Base-by-base conservation (phyloP, 2,888 invertebrate genomes). In the Blastobasis lacticolella region DNA sequence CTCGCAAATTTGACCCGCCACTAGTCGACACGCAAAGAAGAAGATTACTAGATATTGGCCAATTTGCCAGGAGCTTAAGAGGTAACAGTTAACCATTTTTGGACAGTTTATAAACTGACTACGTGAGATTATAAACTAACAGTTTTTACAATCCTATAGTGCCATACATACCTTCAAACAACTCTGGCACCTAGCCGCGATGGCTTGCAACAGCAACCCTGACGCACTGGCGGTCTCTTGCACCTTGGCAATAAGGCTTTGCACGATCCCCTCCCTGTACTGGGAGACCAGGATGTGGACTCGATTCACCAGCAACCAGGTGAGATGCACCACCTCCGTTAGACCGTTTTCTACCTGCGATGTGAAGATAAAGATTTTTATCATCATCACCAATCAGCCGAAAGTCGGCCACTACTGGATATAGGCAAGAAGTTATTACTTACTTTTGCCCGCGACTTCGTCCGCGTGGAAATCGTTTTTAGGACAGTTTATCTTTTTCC, bases 241-340 rank as follows among this genome's bases (percentile, higher is more conserved):
- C 6, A 85, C 81, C 10, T 69, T 69, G 0, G 56, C 54, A 37
- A 87, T 60, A 1, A 87, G 60, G 5, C 50, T 59, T 50, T 64
- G 64, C 75, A 95, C 92, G 0, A 94, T 92, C 0, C 90, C 83
- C 68, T 95, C 94, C 1, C 84, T 76, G 38, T 90, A 90, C 52
- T 93, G 87, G 42, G 88, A 81, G 4, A 95, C 90, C 1, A 95
- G 81, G 43, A 93, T 90, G 60, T 91, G 90, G 0, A 93, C 91
- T 55, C 94, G 91, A 69, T 93, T 93, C 7, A 92, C 91, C n/a
- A 96, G 78, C 7, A 95, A 81, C 94, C 94, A 95, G 0, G 92
- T 91, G 52, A 95, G 80, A 59, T 93, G 92, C 38, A 94, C 93
- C 0, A 91, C 92, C 75, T 94, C 93, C 44, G 89, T 89, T 10